Base-by-base conservation (phyloP, 2,888 invertebrate genomes). In the Orgyia antiqua region DNA sequence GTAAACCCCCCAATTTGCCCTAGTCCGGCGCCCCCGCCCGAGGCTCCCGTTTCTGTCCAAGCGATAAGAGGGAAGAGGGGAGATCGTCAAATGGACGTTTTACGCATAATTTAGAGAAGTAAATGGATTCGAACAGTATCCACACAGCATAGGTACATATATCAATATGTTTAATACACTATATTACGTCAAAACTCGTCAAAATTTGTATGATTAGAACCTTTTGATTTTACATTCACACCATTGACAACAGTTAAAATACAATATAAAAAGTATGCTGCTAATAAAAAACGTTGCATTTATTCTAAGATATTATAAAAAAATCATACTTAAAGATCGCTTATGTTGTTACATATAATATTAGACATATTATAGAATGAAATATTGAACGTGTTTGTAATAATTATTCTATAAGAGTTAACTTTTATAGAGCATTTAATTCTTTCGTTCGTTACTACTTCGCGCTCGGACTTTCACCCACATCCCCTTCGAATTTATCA, bases 31-130 rank as follows among this genome's bases (percentile, higher is more conserved):
- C 79, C 82, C 75, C 84, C 82, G 80, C 80, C 80, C 73, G 72
- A 64, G 76, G 78, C 79, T 66, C 79, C 73, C 77, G 77, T 71
- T 78, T 68, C 84, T 84, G 84, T 83, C 84, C 84, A 83, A 80
- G 82, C 84, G 83, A 84, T 84, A 84, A 84, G 84, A 84, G 83
- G 78, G 76, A 75, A 83, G 83, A 83, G 83, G 82, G 78, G 83
- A 69, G 82, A 73, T 74, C 82, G 82, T 82, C 86, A 86, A 87
- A 86, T 86, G 86, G 87, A 87, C 87, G 87, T 87, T 87, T 87
- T 87, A 87, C 87, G 87, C 87, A 87, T 87, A 87, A 87, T 87
- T 87, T 87, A 87, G 84, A 84, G 78, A 82, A 83, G 83, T 83
- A 87, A 87, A 87, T 87, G 87, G 87, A 83, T 87, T 84, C 82